Evolutionary conservation across 1,140 invertebrate genomes (phyloP).

Genomic region (Meloidogyne chitwoodi): DNA sequence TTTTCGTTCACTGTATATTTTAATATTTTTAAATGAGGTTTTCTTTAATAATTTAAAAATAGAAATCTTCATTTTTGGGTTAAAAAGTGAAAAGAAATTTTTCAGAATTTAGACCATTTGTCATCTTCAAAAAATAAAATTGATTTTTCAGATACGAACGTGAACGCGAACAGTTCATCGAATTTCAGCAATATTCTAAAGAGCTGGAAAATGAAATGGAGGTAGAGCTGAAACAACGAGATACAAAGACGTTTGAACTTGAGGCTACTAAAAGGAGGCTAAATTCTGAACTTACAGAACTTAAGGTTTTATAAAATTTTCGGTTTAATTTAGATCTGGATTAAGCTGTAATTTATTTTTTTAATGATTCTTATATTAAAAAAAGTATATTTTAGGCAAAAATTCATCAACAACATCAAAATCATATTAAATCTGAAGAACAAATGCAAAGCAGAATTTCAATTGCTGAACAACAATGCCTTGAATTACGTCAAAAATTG

Average conservation of each 20-base stretch:
- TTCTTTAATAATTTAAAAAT: no score
- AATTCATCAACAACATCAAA: conserved; percentile 17
- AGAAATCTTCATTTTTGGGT: no score
- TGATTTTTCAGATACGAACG: conserved; percentile 27
- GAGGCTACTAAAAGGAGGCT: conserved; percentile 10
- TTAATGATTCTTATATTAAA: conserved; percentile 4
- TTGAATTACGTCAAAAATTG: conserved; percentile 21
- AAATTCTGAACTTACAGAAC: not conserved
- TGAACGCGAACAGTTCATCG: conserved; percentile 26
- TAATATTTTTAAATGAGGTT: not conserved
- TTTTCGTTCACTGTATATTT: not conserved
- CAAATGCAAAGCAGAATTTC: not conserved
- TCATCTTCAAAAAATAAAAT: not conserved
- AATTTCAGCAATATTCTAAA: conserved; percentile 33
- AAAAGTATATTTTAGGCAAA: conserved; percentile 4
- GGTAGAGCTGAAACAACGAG: conserved; percentile 11
- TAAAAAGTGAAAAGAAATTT: no score
- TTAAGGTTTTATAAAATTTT: conserved; percentile 31
- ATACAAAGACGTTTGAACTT: conserved; percentile 20
- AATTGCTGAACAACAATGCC: not conserved
- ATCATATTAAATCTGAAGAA: conserved; percentile 6
- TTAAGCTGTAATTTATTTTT: no score
- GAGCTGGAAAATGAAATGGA: conserved; percentile 32
- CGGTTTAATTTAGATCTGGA: no score
- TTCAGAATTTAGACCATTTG: no score